Evolutionary conservation across 2,888 invertebrate genomes (phyloP).

Genomic region (Bedellia somnulentella): DNA sequence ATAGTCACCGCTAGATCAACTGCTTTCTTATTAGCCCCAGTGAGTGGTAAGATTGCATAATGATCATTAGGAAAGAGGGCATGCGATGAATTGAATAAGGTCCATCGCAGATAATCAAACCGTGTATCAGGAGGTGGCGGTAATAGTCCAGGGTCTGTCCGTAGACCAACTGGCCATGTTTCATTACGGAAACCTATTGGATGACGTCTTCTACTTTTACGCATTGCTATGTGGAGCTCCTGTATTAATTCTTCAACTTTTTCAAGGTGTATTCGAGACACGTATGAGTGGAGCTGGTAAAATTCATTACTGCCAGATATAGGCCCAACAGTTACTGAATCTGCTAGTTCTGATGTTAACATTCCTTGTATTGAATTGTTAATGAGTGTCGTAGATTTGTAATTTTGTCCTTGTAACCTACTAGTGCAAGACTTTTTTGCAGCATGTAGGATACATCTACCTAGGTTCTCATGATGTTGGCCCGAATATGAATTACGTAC

Average conservation of each 20-base stretch:
- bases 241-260: too few species aligned
- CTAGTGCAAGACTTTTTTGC: slow-evolving; percentile 64
- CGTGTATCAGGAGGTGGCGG: slow-evolving; percentile 57
- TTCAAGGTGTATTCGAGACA: slow-evolving; percentile 68
- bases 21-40: slow-evolving; percentile 69
- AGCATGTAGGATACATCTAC: slow-evolving; percentile 80
- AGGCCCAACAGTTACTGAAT: slow-evolving; percentile 67
- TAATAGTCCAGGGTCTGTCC: slow-evolving; percentile 51
- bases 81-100: slow-evolving; percentile 82
- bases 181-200: slow-evolving; percentile 59
- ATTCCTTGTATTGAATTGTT: slow-evolving; percentile 17
- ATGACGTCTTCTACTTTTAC: too few species aligned
- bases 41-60: slow-evolving; percentile 66
- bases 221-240: too few species aligned
- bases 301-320: slow-evolving; percentile 63
- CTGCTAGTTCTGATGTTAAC: slow-evolving; percentile 31
- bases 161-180: slow-evolving; percentile 72
- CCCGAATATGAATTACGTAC: slow-evolving; percentile 82
- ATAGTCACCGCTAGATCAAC: too few species aligned
- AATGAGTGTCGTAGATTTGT: slow-evolving; percentile 13
- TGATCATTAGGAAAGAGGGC: slow-evolving; percentile 81
- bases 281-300: slow-evolving; percentile 73
- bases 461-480: slow-evolving; percentile 83
- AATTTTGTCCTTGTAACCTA: slow-evolving; percentile 48
- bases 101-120: slow-evolving; percentile 82